A percentile compares a stretch with the other conserved stretches of the same genome.
These are phyloP conservation scores for Andrena chrysosceles DNA, from an alignment of 2,888 invertebrate genomes.

Conservation along the genomic window DNA sequence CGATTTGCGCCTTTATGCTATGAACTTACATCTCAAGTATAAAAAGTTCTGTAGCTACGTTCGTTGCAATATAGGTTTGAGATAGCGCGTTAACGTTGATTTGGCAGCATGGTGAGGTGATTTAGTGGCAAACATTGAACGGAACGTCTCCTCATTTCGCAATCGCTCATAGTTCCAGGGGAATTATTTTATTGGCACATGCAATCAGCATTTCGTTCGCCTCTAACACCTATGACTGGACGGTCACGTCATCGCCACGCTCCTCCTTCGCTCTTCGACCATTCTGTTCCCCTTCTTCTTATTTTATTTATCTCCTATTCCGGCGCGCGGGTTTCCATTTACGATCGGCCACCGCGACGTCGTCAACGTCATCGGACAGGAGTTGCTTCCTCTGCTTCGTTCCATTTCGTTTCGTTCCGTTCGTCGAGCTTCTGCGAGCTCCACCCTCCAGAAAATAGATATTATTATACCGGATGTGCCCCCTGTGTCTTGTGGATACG, in stretches of 20 bases:
- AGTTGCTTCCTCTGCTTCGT: slow-evolving; percentile 48
- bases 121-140: no score
- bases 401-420: slow-evolving; percentile 64
- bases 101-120: no score
- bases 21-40: no score
- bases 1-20: no score
- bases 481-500: slow-evolving; percentile 67
- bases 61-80: no score
- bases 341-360: slow-evolving; percentile 45
- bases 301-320: slow-evolving; percentile 75
- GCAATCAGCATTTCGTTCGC: slow-evolving; percentile 65
- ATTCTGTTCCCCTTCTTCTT: slow-evolving; percentile 74
- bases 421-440: slow-evolving; percentile 72
- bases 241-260: slow-evolving; percentile 41
- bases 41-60: no score
- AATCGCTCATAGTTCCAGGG: slow-evolving; percentile 18
- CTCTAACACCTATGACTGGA: slow-evolving; percentile 66
- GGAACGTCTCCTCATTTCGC: no score
- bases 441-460: slow-evolving; percentile 77
- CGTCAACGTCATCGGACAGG: slow-evolving; percentile 58
- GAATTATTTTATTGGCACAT: neutral
- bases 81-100: no score
- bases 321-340: slow-evolving; percentile 56
- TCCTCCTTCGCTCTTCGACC: slow-evolving; percentile 40
- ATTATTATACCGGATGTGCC: slow-evolving; percentile 77